phyloP scores from a whole-genome alignment of 2,113 vertebrate genomes.

The Oryzias melastigma region DNA sequence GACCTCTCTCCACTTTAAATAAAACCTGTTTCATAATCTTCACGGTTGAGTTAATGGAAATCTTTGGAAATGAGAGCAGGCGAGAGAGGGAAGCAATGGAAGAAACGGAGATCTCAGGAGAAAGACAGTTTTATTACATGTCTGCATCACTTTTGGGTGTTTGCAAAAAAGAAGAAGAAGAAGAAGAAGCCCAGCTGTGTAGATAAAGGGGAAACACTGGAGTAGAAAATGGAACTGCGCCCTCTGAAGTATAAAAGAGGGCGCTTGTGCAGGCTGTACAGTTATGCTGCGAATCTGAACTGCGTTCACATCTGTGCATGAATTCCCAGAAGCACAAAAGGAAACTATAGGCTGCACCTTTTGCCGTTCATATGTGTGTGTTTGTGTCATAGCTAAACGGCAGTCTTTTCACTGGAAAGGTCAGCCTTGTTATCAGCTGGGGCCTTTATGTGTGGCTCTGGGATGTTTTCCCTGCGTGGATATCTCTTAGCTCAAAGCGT shows the following conservation, averaged over 20 bases:
- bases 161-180: neutral
- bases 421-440: neutral
- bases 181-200: slow-evolving; percentile 28
- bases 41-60: slow-evolving; percentile 53
- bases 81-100: slow-evolving; percentile 2
- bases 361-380: slow-evolving; percentile 1
- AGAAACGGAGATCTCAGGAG: slow-evolving; percentile 29
- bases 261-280: slow-evolving; percentile 3
- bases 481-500: neutral
- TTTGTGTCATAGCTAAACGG: neutral
- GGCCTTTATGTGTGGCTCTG: neutral
- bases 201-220: slow-evolving; percentile 33
- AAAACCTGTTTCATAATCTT: slow-evolving; percentile 34
- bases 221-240: slow-evolving; percentile 31
- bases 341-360: slow-evolving; percentile 33
- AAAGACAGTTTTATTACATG: slow-evolving; percentile 20
- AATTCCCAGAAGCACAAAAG: slow-evolving; percentile 28
- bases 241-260: slow-evolving; percentile 24
- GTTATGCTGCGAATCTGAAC: slow-evolving; percentile 4
- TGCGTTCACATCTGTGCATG: slow-evolving; percentile 33
- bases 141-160: slow-evolving; percentile 17
- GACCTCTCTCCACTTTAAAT: slow-evolving; percentile 51
- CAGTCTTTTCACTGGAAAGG: neutral
- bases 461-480: neutral
- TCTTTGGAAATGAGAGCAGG: slow-evolving; percentile 41